phyloP scores from a whole-genome alignment of 2,888 invertebrate species.

The Polymixis lichenea region DNA sequence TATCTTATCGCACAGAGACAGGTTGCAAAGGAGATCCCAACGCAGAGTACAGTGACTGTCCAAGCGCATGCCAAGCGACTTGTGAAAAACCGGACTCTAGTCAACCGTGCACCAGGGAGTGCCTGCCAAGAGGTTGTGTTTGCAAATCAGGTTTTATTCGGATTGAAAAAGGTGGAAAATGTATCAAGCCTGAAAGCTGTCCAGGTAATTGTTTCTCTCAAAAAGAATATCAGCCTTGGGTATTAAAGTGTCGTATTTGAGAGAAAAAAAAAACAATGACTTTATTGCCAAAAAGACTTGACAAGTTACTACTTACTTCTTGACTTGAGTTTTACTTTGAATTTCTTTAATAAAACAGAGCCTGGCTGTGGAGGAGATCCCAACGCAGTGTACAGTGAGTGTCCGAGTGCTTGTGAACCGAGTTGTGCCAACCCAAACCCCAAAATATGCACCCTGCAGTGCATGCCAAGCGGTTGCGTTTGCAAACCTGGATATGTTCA shows the following conservation, averaged over 20 bases:
- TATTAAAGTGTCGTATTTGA: too few relatives aligned
- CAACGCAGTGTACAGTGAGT: constrained; percentile 9
- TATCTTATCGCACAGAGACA: not conserved
- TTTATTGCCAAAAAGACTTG: not conserved
- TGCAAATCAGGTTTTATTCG: constrained; percentile 63
- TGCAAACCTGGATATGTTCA: constrained; percentile 20
- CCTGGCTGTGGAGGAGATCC: constrained; percentile 26
- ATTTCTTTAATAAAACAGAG: constrained; percentile 12
- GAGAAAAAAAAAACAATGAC: not conserved
- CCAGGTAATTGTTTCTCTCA: too few relatives aligned
- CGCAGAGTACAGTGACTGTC: constrained; percentile 63
- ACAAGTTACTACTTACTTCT: too few relatives aligned
- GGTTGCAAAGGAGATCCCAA: constrained; percentile 69
- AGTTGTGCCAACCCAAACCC: constrained; percentile 13
- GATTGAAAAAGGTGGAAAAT: constrained; percentile 25
- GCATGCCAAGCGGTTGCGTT: constrained; percentile 11
- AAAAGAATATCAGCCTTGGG: too few relatives aligned
- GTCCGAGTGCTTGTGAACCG: constrained; percentile 28
- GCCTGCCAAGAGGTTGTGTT: constrained; percentile 23
- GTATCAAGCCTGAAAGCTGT: too few relatives aligned
- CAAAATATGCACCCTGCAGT: constrained; percentile 18
- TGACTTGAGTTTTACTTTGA: not conserved
- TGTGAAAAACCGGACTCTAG: constrained; percentile 54
- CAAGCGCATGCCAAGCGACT: constrained; percentile 65
- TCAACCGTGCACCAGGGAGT: constrained; percentile 8